These are phyloP conservation scores for Amphibalanus amphitrite DNA, from an alignment of 1,140 invertebrate species.

Conservation along the genomic window DNA sequence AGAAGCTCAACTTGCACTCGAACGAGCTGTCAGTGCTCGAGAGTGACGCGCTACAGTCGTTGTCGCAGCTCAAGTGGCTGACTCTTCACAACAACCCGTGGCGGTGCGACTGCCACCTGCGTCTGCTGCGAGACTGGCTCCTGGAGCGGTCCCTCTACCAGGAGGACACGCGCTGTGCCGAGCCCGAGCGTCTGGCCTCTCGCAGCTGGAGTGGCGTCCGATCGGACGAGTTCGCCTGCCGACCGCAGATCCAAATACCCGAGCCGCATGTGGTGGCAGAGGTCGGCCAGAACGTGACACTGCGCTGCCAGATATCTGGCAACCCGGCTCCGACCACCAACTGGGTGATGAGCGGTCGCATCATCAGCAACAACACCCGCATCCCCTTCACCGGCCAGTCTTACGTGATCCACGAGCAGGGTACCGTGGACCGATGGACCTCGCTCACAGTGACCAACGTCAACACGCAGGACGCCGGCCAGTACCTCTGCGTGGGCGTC, in stretches of 20 bases:
- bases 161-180: conserved; percentile 39
- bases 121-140: conserved; percentile 62
- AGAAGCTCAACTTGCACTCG: conserved; percentile 30
- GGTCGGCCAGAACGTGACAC: conserved; percentile 51
- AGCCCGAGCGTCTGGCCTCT: conserved; percentile 36
- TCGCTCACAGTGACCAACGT: conserved; percentile 56
- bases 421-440: conserved; percentile 39
- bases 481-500: conserved; percentile 61
- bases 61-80: conserved; percentile 54
- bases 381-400: conserved; percentile 13
- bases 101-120: conserved; percentile 67
- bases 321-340: conserved; percentile 66
- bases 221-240: conserved; percentile 50
- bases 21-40: conserved; percentile 48
- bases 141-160: conserved; percentile 45
- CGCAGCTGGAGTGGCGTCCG: conserved; percentile 46
- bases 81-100: conserved; percentile 72
- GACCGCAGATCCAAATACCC: conserved; percentile 41
- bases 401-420: conserved; percentile 21
- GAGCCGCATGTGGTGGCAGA: conserved; percentile 44
- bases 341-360: conserved; percentile 53
- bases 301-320: conserved; percentile 56
- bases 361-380: conserved; percentile 31
- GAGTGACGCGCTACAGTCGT: conserved; percentile 42
- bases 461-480: conserved; percentile 53